A percentile compares a stretch with the other conserved stretches of the same genome.
These are phyloP conservation scores for Cervus canadensis DNA, from an alignment of 2,113 vertebrate genomes.

Conservation along the genomic window DNA sequence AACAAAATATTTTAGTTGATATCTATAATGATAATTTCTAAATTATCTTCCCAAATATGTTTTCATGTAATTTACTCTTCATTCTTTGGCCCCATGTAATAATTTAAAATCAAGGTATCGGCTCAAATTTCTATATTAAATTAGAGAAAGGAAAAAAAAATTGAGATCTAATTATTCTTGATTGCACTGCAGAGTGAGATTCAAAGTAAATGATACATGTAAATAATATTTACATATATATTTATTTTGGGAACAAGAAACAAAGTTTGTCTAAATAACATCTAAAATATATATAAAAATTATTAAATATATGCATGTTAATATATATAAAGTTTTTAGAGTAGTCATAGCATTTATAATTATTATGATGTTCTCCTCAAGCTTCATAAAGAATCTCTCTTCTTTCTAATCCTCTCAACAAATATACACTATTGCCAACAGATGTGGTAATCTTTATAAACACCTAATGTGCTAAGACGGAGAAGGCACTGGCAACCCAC, in stretches of 20 bases:
- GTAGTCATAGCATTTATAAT: not conserved
- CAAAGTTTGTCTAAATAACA: constrained; percentile 3
- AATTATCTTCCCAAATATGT: constrained; percentile 12
- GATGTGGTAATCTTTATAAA: constrained; percentile 1
- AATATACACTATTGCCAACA: not conserved
- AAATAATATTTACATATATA: not conserved
- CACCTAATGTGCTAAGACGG: not conserved
- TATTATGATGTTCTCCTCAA: not conserved
- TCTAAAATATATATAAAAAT: constrained; percentile 3
- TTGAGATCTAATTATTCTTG: not conserved
- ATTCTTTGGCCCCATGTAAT: not conserved
- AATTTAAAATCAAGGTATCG: constrained; percentile 19
- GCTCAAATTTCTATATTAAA: not conserved
- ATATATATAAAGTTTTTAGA: not conserved
- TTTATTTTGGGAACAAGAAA: constrained; percentile 12
- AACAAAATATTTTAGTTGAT: constrained; percentile 42
- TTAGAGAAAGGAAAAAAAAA: constrained; percentile 18
- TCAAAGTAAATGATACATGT: not conserved
- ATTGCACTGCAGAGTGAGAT: not conserved
- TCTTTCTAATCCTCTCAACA: constrained; percentile 35
- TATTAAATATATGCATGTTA: not conserved
- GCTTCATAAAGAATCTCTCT: not conserved
- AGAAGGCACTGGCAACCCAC: no score
- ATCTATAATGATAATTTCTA: constrained; percentile 30
- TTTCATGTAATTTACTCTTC: constrained; percentile 18